Evolutionary conservation across 2,888 invertebrate genomes (phyloP), one percentile per base, ranked within the genome.

Genomic region (Xanthorhoe spadicearia): DNA sequence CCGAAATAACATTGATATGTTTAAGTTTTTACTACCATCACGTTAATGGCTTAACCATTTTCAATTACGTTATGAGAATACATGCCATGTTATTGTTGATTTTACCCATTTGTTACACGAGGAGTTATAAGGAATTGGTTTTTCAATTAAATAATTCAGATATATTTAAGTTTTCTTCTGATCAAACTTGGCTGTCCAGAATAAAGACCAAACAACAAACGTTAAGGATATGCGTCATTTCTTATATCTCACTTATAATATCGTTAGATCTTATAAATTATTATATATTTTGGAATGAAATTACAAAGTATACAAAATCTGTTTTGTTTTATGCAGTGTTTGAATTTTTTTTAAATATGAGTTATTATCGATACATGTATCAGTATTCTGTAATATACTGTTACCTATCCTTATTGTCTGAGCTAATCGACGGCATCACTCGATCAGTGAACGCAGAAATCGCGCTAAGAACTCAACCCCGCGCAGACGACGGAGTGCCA

Each of bases 381-480:
- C 38, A 64, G 43, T 50, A 54, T 55, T 3, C 10, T n/a, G 53
- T 55, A 0, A 15, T 59, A 15, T 43, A 64, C 17, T 54, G 49
- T 50, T 54, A 38, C 32, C 50, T 64, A 18, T 50, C 18, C 32
- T 17, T 50, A n/a, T 50, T 59, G 7, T 19, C 54, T 59, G 64
- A 55, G n/a, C 23, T 55, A 23, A 64, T 59, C n/a, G 38, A 50
- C 38, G 43, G 54, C n/a, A 55, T 64, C 5, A 32, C 23, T 55
- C 59, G 59, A 50, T 64, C 64, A 9, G 18, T 59, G 10, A 15
- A 35, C 2, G 49, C 49, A 28, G 17, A 59, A 50, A 17, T 54
- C 1, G 13, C 38, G 13, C 2, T 43, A 43, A 43, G 38, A 43
- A 2, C 38, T 43, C 13, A 43, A 43, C 38, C 10, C 13, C 0